Evolutionary conservation across 1,140 invertebrate species (phyloP).

Genomic region (Euglossa dilemma): DNA sequence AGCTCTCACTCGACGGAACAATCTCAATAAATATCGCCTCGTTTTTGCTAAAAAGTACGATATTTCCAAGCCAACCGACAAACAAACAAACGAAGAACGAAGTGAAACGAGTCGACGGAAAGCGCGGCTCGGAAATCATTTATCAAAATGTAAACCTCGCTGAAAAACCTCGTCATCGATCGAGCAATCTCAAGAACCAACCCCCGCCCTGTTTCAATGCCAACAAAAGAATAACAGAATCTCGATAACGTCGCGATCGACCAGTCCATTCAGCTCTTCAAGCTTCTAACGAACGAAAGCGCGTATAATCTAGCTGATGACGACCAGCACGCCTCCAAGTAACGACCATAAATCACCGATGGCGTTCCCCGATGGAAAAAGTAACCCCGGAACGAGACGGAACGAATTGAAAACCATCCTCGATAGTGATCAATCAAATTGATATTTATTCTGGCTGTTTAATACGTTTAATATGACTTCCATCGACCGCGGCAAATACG

Average conservation of each 20-base stretch:
- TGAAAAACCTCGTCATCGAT: background rate
- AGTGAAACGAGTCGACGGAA: too few relatives aligned
- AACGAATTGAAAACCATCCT: constrained; percentile 28
- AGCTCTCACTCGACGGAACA: too few relatives aligned
- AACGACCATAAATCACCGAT: constrained; percentile 35
- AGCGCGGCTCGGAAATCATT: background rate
- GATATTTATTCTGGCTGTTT: constrained; percentile 60
- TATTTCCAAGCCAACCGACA: too few relatives aligned
- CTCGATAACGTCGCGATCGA: background rate
- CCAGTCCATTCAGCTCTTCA: background rate
- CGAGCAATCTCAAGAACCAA: background rate
- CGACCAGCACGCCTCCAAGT: background rate
- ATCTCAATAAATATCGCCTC: too few relatives aligned
- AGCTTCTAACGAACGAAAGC: background rate
- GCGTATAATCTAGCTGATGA: constrained; percentile 35
- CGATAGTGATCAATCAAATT: constrained; percentile 61
- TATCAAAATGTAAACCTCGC: background rate
- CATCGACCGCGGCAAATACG: constrained; percentile 19
- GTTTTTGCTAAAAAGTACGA: too few relatives aligned
- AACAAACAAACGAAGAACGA: too few relatives aligned
- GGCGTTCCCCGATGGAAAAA: background rate
- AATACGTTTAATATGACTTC: constrained; percentile 59
- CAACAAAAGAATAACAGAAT: background rate
- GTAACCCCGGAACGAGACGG: background rate
- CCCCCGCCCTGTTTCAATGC: background rate